Evolutionary conservation across 2,113 vertebrate genomes (phyloP), one percentile per base, ranked within the genome.

Genomic region (Tragelaphus imberbis): DNA sequence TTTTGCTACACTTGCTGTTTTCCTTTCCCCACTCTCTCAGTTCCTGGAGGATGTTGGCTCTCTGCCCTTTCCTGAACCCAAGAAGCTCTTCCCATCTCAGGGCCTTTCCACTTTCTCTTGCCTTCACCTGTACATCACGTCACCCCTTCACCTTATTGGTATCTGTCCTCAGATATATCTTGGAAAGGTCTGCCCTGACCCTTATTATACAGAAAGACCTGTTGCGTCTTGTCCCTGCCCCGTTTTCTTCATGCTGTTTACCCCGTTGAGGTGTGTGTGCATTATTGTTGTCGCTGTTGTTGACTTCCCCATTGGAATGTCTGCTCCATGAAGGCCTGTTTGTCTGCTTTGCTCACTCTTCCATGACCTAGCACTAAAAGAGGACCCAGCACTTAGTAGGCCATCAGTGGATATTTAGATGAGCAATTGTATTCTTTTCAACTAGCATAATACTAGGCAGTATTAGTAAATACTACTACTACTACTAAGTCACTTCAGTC

Each of bases 341-440:
- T 75, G 30, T 94, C 59, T 58, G 4, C 4, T 17, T 79, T 80
- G 58, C 82, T 79, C 40, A 2, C 6, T 49, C 13, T 63, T 36
- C 56, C 6, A 4, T 36, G 77, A 47, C n/a, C 65, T 71, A 0
- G 30, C 21, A 2, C 58, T 79, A 5, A 28, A 65, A 88, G 77
- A 77, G 21, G 51, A 4, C 49, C 84, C 65, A 13, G 19, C 51
- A 96, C 90, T 84, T 96, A 92, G 87, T 96, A 88, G 94, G 13
- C 61, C 36, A 59, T 96, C 95, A 49, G 0, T 68, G n/a, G 82
- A 47, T 47, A 61, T 51, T 80, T 25, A 59, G 53, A 63, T 17
- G 36, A 90, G 82, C 44, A 1, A 28, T 15, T 71, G 44, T 28
- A 28, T 84, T 58, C 47, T 90, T 91, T 77, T 44, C 59, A 85